phyloP scores from a whole-genome alignment of 2,888 invertebrate genomes.

The Julus scandinavius region DNA sequence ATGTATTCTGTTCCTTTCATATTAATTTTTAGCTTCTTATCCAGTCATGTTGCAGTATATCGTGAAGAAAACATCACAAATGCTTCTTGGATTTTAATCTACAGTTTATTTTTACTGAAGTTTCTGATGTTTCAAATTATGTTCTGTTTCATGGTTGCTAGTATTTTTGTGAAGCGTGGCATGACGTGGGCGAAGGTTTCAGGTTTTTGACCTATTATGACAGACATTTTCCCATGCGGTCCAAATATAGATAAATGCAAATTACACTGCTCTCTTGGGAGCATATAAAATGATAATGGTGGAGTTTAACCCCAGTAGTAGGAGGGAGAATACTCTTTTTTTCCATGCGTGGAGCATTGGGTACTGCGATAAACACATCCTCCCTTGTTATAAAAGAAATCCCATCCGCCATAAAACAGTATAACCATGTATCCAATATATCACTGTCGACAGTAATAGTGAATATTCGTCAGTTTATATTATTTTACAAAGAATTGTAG shows the following conservation, averaged over 20 bases:
- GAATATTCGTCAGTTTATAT: neutral
- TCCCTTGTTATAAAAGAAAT: slow-evolving; percentile 14
- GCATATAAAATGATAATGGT: slow-evolving; percentile 1
- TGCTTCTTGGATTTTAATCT: neutral
- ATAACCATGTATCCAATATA: neutral
- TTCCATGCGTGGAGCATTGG: neutral
- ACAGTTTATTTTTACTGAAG: too few species aligned
- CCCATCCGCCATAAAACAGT: neutral
- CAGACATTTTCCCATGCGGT: neutral
- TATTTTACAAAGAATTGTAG: neutral
- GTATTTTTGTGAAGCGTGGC: neutral
- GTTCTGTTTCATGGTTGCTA: neutral
- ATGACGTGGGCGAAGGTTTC: neutral
- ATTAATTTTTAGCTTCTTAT: neutral
- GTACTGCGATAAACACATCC: slow-evolving; percentile 34
- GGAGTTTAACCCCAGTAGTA: neutral
- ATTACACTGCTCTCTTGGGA: neutral
- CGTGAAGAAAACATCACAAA: neutral
- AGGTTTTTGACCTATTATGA: slow-evolving; percentile 27
- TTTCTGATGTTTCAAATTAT: neutral
- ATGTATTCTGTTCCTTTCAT: neutral
- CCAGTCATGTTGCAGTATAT: neutral
- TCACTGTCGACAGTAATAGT: neutral
- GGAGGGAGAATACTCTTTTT: neutral
- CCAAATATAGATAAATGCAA: slow-evolving; percentile 12